phyloP scores from a whole-genome alignment of 2,888 invertebrate species.

The Watsonalla cultraria region DNA sequence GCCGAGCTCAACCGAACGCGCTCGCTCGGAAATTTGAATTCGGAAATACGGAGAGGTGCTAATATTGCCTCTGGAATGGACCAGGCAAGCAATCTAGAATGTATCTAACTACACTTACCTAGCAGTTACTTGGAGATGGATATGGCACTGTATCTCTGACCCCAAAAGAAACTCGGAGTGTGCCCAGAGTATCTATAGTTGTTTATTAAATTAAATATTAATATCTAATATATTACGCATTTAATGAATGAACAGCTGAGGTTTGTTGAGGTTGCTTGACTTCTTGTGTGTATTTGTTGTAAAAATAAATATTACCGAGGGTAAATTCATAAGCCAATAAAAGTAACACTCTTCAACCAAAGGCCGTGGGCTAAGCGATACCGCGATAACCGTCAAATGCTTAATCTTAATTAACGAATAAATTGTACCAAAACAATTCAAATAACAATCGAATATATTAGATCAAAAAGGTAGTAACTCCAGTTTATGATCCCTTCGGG shows the following conservation, averaged over 20 bases:
- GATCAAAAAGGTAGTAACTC: constrained; percentile 30
- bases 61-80: neutral
- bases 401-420: constrained; percentile 26
- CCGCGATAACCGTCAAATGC: constrained; percentile 13
- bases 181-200: no score
- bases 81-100: neutral
- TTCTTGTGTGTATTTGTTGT: neutral
- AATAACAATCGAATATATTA: constrained; percentile 33
- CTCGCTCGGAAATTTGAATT: constrained; percentile 57
- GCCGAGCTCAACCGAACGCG: constrained; percentile 42
- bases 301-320: neutral
- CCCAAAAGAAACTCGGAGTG: no score
- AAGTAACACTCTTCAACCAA: neutral
- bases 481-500: constrained; percentile 39
- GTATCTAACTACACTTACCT: no score
- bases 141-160: no score
- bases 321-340: neutral
- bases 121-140: no score
- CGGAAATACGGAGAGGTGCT: constrained; percentile 16
- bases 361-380: neutral
- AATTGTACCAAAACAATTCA: constrained; percentile 15
- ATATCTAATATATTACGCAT: no score
- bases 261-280: neutral
- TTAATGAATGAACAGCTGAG: no score
- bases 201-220: no score